phyloP scores from a whole-genome alignment of 2,113 vertebrate species.

The Hemichromis elongatus region DNA sequence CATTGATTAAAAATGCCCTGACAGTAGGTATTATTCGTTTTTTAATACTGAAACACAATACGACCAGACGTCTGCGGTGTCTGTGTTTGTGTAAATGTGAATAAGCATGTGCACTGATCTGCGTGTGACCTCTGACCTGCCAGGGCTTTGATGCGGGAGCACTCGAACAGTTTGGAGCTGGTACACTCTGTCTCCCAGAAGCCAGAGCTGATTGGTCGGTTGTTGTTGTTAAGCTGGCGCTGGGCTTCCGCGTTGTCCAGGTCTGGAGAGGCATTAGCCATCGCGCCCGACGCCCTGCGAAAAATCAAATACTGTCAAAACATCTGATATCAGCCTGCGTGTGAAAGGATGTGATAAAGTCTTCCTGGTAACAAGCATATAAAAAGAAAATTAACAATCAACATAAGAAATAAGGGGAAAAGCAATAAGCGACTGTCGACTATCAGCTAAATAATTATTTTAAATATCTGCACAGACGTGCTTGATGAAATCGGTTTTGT shows the following conservation, averaged over 20 bases:
- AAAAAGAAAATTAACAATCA: fast-evolving
- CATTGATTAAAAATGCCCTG: neutral
- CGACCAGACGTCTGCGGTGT: neutral
- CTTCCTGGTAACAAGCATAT: neutral
- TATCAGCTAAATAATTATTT: no score
- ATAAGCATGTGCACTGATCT: neutral
- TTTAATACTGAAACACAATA: fast-evolving
- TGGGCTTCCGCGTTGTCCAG: slow-evolving; percentile 88
- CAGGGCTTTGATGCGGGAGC: slow-evolving; percentile 89
- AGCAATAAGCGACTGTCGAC: no score
- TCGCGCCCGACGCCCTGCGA: slow-evolving; percentile 63
- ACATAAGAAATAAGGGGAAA: no score
- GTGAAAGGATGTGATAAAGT: neutral
- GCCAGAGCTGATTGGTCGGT: slow-evolving; percentile 74
- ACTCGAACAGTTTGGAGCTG: slow-evolving; percentile 88
- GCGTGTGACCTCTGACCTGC: slow-evolving; percentile 74
- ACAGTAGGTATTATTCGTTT: neutral
- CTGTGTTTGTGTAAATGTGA: slow-evolving; percentile 7
- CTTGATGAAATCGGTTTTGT: neutral
- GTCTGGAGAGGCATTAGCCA: slow-evolving; percentile 84
- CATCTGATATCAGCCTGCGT: neutral
- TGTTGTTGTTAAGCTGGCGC: slow-evolving; percentile 84
- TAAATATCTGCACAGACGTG: fast-evolving
- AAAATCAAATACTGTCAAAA: fast-evolving
- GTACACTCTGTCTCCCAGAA: slow-evolving; percentile 80